Conservation (phyloP, 2,113 vertebrate species). For the Hydrochoerus hydrochaeris region DNA sequence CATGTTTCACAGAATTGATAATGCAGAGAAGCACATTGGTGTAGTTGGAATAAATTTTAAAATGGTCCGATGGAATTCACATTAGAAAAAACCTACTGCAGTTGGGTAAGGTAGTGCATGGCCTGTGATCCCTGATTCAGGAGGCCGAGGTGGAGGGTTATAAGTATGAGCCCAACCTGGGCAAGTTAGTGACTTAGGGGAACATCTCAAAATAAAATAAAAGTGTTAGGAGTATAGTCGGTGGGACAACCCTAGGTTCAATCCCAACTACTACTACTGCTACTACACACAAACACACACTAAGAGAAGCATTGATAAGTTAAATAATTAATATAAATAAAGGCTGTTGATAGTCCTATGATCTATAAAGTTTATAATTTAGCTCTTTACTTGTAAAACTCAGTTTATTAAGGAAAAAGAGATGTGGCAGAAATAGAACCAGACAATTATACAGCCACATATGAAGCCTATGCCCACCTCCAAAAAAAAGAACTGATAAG, state of each 20-base stretch:
- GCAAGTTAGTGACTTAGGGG: not conserved
- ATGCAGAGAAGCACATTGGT: conserved; percentile 9
- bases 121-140: not conserved
- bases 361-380: not conserved
- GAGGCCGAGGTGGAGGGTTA: not conserved
- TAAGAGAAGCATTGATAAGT: not conserved
- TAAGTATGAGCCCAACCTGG: not conserved
- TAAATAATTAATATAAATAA: not conserved
- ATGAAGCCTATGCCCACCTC: not conserved
- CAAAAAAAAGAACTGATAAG: not conserved
- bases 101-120: not conserved
- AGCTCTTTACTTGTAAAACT: not conserved
- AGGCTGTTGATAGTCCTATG: not conserved
- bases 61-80: conserved; percentile 1
- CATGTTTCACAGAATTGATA: conserved; percentile 54
- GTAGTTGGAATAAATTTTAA: conserved; percentile 45
- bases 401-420: not conserved
- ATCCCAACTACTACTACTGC: not conserved
- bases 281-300: not conserved
- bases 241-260: not conserved
- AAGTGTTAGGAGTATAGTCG: not conserved
- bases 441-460: not conserved
- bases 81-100: conserved; percentile 20
- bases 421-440: not conserved
- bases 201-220: not conserved